Evolutionary conservation across 2,113 vertebrate species (phyloP).

Genomic region (Mirza zaza): DNA sequence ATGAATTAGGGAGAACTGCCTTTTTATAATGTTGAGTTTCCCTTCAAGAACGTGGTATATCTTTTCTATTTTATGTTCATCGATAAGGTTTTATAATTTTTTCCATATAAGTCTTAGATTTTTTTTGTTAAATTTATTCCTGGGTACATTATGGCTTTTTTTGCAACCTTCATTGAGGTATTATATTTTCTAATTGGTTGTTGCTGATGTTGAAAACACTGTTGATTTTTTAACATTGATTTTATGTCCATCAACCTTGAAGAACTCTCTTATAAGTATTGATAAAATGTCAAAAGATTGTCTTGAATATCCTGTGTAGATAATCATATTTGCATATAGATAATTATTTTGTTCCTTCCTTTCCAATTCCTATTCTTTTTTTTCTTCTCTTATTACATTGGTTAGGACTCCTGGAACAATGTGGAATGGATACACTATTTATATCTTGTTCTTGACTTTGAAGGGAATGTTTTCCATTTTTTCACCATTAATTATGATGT

Average conservation of each 20-base stretch:
- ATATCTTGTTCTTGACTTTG: conserved; percentile 22
- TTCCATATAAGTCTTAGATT: background rate
- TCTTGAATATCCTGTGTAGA: conserved; percentile 2
- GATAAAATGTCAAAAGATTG: background rate
- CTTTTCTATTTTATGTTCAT: background rate
- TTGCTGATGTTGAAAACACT: background rate
- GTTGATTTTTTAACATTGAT: background rate
- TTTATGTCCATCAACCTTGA: background rate
- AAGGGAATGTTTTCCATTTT: background rate
- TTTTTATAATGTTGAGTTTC: background rate
- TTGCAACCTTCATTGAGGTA: background rate
- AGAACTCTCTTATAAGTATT: background rate
- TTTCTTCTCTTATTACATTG: background rate
- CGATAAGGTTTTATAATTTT: background rate
- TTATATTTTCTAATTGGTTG: conserved; percentile 20
- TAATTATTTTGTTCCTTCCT: background rate
- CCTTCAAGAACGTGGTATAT: background rate
- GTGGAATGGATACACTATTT: background rate
- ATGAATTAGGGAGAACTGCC: background rate
- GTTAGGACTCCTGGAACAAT: background rate
- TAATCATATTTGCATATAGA: background rate
- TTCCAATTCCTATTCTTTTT: background rate
- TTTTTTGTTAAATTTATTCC: background rate
- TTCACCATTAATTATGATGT: background rate
- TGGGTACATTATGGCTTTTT: background rate